phyloP scores from a whole-genome alignment of 2,797 vertebrate genomes.

The Cirrhinus mrigala region DNA sequence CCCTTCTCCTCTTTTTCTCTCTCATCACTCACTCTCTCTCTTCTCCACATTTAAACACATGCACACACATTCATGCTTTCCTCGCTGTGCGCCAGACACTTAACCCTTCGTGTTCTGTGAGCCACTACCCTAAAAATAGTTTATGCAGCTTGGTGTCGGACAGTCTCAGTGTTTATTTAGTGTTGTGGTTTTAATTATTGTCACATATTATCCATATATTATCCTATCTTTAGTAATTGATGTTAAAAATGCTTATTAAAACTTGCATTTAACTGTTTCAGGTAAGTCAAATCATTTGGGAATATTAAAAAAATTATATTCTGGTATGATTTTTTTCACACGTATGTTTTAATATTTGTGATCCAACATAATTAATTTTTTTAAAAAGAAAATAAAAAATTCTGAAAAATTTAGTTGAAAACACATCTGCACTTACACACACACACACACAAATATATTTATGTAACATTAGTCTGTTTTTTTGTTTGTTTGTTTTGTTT shows the following conservation, averaged over 20 bases:
- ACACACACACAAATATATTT: no score
- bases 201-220: background rate
- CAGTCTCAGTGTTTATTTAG: background rate
- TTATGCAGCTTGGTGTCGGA: background rate
- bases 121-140: slow-evolving; percentile 48
- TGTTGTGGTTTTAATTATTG: background rate
- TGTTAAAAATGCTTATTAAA: background rate
- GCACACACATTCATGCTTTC: slow-evolving; percentile 51
- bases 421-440: no score
- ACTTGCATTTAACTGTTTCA: background rate
- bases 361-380: no score
- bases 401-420: no score
- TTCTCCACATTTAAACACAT: slow-evolving; percentile 50
- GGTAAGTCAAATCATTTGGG: background rate
- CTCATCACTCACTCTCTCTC: slow-evolving; percentile 41
- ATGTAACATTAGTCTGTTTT: no score
- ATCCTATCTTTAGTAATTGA: background rate
- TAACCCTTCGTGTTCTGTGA: slow-evolving; percentile 68
- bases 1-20: slow-evolving; percentile 41
- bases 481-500: no score
- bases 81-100: slow-evolving; percentile 66
- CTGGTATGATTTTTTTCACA: background rate
- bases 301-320: background rate
- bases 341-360: background rate
- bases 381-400: no score